Conservation (phyloP, 2,888 invertebrate species). For the Synergus laeviventris region DNA sequence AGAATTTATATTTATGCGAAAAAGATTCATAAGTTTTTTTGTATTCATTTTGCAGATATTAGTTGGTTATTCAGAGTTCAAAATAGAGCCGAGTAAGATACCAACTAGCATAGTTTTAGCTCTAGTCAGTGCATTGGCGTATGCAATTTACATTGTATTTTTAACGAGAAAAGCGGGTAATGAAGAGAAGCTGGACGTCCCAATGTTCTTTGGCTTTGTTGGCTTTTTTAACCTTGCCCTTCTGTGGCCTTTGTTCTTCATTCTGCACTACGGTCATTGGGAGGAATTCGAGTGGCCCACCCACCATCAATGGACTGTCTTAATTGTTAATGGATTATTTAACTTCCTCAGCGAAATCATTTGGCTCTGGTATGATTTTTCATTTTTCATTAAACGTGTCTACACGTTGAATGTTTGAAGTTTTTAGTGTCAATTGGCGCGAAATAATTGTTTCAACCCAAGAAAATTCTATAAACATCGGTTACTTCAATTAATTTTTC, state of each 20-base stretch:
- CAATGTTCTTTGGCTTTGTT: slow-evolving; percentile 97
- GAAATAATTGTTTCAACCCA: too few species aligned
- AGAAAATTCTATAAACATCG: too few species aligned
- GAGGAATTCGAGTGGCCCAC: slow-evolving; percentile 93
- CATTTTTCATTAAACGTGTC: not conserved
- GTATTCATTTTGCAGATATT: slow-evolving; percentile 79
- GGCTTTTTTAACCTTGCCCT: slow-evolving; percentile 93
- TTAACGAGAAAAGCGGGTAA: slow-evolving; percentile 91
- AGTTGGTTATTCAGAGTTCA: slow-evolving; percentile 86
- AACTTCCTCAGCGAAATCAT: slow-evolving; percentile 94
- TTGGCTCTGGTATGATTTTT: slow-evolving; percentile 88
- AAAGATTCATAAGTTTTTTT: slow-evolving; percentile 49
- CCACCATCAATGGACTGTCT: slow-evolving; percentile 86
- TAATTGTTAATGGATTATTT: slow-evolving; percentile 90
- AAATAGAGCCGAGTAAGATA: slow-evolving; percentile 81
- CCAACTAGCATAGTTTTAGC: slow-evolving; percentile 89
- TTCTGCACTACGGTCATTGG: slow-evolving; percentile 88
- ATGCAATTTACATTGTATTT: slow-evolving; percentile 93
- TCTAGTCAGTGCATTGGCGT: slow-evolving; percentile 91
- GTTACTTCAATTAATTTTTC: slow-evolving; percentile 14
- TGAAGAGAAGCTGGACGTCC: slow-evolving; percentile 95
- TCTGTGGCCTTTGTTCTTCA: slow-evolving; percentile 93
- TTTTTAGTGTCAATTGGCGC: too few species aligned
- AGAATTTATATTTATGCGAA: not conserved
- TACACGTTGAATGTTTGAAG: slow-evolving; percentile 12